A percentile compares a stretch with the other conserved stretches of the same genome.
Conservation (phyloP, 2,888 invertebrate genomes). For the Incurvaria masculella region DNA sequence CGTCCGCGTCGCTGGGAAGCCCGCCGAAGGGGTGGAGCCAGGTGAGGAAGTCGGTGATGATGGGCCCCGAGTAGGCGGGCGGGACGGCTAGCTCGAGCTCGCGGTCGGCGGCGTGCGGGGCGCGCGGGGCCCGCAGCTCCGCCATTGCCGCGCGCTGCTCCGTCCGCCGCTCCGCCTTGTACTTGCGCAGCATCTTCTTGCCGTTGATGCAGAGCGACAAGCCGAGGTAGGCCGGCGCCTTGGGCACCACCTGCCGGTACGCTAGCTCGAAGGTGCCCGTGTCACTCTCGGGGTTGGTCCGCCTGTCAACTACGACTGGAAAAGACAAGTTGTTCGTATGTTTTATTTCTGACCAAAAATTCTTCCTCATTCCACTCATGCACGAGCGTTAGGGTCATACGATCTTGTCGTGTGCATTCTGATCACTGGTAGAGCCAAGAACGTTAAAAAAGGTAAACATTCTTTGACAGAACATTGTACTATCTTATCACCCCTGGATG, state of each 20-base stretch:
- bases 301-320: slow-evolving; percentile 75
- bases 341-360: too few species aligned
- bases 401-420: too few species aligned
- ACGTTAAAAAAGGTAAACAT: too few species aligned
- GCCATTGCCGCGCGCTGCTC: slow-evolving; percentile 35
- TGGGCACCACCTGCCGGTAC: slow-evolving; percentile 74
- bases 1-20: slow-evolving; percentile 37
- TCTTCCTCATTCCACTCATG: too few species aligned
- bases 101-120: slow-evolving; percentile 29
- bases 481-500: too few species aligned
- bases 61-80: slow-evolving; percentile 60
- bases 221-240: slow-evolving; percentile 78
- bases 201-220: slow-evolving; percentile 68
- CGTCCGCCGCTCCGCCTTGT: slow-evolving; percentile 31
- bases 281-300: slow-evolving; percentile 67
- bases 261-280: slow-evolving; percentile 79
- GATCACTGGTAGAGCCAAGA: too few species aligned
- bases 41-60: slow-evolving; percentile 65
- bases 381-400: too few species aligned
- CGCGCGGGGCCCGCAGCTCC: slow-evolving; percentile 22
- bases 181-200: slow-evolving; percentile 55
- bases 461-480: too few species aligned
- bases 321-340: too few species aligned
- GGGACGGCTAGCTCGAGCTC: slow-evolving; percentile 33
- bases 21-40: slow-evolving; percentile 58